Base-by-base conservation (phyloP, 1,140 invertebrate species). In the Liolophura sinensis region DNA sequence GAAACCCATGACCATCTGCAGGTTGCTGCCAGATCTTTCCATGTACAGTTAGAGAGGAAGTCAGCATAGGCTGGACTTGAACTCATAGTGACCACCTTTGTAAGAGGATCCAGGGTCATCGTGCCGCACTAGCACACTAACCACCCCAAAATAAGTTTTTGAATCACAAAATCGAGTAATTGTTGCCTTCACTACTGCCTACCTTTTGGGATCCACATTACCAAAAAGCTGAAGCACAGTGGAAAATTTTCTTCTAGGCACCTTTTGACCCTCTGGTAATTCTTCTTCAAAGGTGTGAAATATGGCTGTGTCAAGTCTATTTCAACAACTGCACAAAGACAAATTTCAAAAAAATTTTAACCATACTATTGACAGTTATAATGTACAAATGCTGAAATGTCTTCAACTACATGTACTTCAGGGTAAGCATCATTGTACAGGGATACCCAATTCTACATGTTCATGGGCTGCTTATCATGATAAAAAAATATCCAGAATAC, bases 141-240 rank as follows among this genome's bases (percentile, higher is more conserved):
- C 18, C 3, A 54, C 1, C 3, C 12, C 18, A 46, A 50, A 9
- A 46, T 24, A 58, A 25, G 20, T 56, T 15, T 15, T 22, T 20
- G 18, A 63, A 15, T 16, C 51, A 54, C 12, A n/a, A 20, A 63
- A 54, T 5, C n/a, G 12, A 9, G 22, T 20, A 18, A 16, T 54
- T 6, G 46, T 62, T 48, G 58, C 20, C 16, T 56, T 15, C n/a
- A 9, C 15, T 27, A 7, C 48, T 47, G 60, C 67, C 54, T 73
- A 82, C 80, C 77, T 67, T 68, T 60, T 20, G 78, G 74, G 18
- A 25, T 62, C 80, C 80, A 82, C 18, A 72, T 62, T 1, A 74
- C 56, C 15, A 80, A 56, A 22, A 78, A 69, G 59, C 81, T 65
- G 67, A 76, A 78, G 11, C 31, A 56, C 9, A 80, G 22, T 50